A percentile compares a stretch with the other conserved stretches of the same genome.
phyloP scores from a whole-genome alignment of 2,888 invertebrate species.

The Bugulina stolonifera region DNA sequence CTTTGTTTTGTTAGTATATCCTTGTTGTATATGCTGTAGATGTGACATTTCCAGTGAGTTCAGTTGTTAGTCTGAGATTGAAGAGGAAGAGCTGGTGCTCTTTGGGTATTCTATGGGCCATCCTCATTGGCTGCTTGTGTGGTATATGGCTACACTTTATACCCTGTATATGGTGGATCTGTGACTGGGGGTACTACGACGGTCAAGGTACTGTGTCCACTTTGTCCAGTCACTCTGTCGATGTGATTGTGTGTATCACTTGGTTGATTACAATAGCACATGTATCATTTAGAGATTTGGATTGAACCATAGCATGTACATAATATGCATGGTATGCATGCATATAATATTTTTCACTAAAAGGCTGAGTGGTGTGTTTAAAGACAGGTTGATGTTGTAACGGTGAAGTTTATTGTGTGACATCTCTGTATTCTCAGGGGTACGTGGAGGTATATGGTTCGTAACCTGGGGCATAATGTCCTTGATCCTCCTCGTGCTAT shows the following conservation, averaged over 20 bases:
- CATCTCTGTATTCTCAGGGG: neutral
- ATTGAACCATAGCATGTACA: too few species aligned
- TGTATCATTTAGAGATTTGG: too few species aligned
- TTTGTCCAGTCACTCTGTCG: too few species aligned
- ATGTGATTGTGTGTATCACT: too few species aligned
- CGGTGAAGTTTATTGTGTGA: too few species aligned
- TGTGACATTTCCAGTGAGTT: neutral
- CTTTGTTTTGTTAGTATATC: neutral
- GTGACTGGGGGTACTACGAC: slow-evolving; percentile 25
- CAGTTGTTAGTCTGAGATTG: neutral
- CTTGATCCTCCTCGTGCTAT: neutral
- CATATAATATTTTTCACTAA: too few species aligned
- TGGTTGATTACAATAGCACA: too few species aligned
- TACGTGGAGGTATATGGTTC: slow-evolving; percentile 5
- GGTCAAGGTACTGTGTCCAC: slow-evolving; percentile 14
- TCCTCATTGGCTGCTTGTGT: slow-evolving; percentile 20
- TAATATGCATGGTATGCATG: too few species aligned
- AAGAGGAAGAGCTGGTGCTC: neutral
- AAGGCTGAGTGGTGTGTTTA: too few species aligned
- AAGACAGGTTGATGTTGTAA: too few species aligned
- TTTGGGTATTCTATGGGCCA: neutral
- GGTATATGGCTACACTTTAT: slow-evolving; percentile 26
- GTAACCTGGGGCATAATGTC: neutral
- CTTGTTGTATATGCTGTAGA: neutral
- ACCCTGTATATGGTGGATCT: slow-evolving; percentile 26